These are phyloP conservation scores for Propithecus coquereli DNA, from an alignment of 2,113 vertebrate genomes.

Conservation along the genomic window DNA sequence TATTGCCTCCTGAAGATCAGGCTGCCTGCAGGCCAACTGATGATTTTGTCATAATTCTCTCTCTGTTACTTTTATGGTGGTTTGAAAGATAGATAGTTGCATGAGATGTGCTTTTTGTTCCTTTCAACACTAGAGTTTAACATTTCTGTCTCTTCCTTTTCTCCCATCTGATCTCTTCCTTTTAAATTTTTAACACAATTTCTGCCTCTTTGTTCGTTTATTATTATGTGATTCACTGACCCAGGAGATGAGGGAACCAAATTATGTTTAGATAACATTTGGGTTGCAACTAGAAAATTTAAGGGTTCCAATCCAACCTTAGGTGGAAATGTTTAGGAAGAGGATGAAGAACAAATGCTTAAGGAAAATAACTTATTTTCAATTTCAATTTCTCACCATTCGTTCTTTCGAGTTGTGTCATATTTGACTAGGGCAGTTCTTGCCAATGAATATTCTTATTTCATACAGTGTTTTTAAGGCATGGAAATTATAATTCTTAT, in stretches of 20 bases:
- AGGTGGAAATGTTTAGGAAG: slow-evolving; percentile 10
- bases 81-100: slow-evolving; percentile 60
- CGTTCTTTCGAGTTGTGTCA: slow-evolving; percentile 70
- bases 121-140: slow-evolving; percentile 63
- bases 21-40: slow-evolving; percentile 69
- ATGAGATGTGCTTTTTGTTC: slow-evolving; percentile 72
- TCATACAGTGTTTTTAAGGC: slow-evolving; percentile 45
- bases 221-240: slow-evolving; percentile 79
- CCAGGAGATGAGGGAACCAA: slow-evolving; percentile 73
- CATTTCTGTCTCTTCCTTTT: slow-evolving; percentile 61
- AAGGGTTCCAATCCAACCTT: neutral
- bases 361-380: neutral
- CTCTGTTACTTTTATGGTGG: slow-evolving; percentile 46
- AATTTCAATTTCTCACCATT: slow-evolving; percentile 55
- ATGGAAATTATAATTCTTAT: slow-evolving; percentile 32
- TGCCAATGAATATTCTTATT: slow-evolving; percentile 56
- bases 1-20: slow-evolving; percentile 49
- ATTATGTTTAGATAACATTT: slow-evolving; percentile 75
- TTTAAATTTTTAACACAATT: slow-evolving; percentile 58
- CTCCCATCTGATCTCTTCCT: neutral
- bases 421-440: slow-evolving; percentile 70
- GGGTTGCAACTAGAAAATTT: slow-evolving; percentile 63
- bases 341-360: slow-evolving; percentile 51
- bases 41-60: slow-evolving; percentile 64
- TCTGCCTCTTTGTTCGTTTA: slow-evolving; percentile 74